These are phyloP conservation scores for Anableps anableps DNA, from an alignment of 2,797 vertebrate genomes.

Conservation along the genomic window DNA sequence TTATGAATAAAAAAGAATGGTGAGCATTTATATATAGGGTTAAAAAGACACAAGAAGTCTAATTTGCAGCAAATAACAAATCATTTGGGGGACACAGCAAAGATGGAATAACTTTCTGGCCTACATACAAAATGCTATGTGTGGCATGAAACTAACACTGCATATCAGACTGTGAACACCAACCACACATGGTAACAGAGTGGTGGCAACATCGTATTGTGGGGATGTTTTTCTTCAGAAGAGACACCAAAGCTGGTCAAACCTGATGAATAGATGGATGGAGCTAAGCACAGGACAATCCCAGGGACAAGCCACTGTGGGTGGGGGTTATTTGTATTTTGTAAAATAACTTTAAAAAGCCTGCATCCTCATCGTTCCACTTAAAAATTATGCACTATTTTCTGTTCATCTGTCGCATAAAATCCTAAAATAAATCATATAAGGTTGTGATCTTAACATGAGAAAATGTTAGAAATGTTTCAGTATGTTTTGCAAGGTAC, in stretches of 20 bases:
- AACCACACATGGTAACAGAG: neutral
- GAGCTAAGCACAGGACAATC: neutral
- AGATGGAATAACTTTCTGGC: neutral
- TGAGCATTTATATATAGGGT: neutral
- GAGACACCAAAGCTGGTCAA: neutral
- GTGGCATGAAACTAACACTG: too few species aligned
- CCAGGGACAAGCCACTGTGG: neutral
- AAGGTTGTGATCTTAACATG: neutral
- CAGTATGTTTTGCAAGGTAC: neutral
- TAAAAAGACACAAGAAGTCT: constrained; percentile 43
- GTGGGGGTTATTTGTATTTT: neutral
- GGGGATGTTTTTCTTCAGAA: neutral
- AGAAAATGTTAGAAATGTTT: neutral
- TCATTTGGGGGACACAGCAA: neutral
- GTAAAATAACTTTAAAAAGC: neutral
- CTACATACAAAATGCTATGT: too few species aligned
- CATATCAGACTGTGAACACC: neutral
- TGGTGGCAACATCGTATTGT: neutral
- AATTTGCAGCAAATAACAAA: neutral
- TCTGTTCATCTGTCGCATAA: neutral
- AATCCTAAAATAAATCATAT: neutral
- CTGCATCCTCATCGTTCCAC: neutral
- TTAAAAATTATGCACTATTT: neutral
- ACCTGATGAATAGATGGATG: neutral
- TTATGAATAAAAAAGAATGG: neutral